Evolutionary conservation across 2,797 vertebrate species (phyloP).

Genomic region (Tokudaia muenninki): DNA sequence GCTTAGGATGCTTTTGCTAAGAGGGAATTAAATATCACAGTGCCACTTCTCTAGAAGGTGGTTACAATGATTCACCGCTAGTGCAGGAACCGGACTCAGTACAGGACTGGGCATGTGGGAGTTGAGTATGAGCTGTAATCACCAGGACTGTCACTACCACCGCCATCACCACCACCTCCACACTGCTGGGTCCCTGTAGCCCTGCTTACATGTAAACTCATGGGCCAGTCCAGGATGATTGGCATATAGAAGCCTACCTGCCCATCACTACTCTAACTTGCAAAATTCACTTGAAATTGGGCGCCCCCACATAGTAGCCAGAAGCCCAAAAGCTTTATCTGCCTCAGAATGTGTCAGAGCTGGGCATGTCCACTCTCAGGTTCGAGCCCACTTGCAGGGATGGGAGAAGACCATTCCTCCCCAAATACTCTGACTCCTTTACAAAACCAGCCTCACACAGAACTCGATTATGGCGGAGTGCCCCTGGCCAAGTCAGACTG

Average conservation of each 20-base stretch:
- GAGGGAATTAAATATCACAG: not conserved
- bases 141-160: not conserved
- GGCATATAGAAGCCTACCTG: not conserved
- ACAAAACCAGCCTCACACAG: not conserved
- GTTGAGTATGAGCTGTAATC: not conserved
- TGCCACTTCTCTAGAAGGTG: not conserved
- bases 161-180: not conserved
- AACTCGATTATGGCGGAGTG: not conserved
- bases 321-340: not conserved
- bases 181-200: not conserved
- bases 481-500: not conserved
- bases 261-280: not conserved
- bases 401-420: not conserved
- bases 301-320: constrained; percentile 42
- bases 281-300: not conserved
- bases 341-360: not conserved
- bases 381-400: constrained; percentile 30
- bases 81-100: not conserved
- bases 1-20: not conserved
- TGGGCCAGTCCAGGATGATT: not conserved
- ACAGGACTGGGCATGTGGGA: not conserved
- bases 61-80: not conserved
- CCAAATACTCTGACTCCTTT: not conserved
- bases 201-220: not conserved
- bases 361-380: not conserved